These are phyloP conservation scores for Muricea muricata DNA, from an alignment of 92 coral and sea anemone species.

Conservation along the genomic window DNA sequence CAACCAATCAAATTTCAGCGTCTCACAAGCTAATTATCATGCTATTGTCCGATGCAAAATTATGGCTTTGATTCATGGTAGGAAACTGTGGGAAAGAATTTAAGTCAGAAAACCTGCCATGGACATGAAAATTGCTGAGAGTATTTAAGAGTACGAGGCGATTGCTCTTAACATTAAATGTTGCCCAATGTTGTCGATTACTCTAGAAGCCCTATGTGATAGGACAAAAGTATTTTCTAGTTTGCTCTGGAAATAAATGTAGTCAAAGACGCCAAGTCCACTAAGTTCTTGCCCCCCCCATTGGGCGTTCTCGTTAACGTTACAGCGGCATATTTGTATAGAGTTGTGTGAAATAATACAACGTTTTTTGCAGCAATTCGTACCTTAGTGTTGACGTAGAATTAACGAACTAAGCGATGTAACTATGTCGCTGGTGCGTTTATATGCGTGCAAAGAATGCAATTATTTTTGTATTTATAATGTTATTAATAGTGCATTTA, in stretches of 20 bases:
- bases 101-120: not conserved
- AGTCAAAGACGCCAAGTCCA: not conserved
- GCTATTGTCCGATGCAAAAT: not conserved
- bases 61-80: not conserved
- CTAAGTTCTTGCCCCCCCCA: not conserved
- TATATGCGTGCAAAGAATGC: not conserved
- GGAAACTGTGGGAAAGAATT: slow-evolving; percentile 7
- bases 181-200: not conserved
- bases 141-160: not conserved
- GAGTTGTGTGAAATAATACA: not conserved
- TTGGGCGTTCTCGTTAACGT: not conserved
- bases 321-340: not conserved
- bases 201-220: too few species aligned
- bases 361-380: not conserved
- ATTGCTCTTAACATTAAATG: not conserved
- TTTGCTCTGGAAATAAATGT: not conserved
- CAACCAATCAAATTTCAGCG: slow-evolving; percentile 18
- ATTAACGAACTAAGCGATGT: not conserved
- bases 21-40: slow-evolving; percentile 15
- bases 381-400: not conserved
- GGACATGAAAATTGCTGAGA: not conserved
- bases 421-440: not conserved
- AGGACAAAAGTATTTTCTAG: not conserved
- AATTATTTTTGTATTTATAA: not conserved
- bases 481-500: too few species aligned